phyloP scores from a whole-genome alignment of 2,888 invertebrate species.

The Tortricodes alternella region DNA sequence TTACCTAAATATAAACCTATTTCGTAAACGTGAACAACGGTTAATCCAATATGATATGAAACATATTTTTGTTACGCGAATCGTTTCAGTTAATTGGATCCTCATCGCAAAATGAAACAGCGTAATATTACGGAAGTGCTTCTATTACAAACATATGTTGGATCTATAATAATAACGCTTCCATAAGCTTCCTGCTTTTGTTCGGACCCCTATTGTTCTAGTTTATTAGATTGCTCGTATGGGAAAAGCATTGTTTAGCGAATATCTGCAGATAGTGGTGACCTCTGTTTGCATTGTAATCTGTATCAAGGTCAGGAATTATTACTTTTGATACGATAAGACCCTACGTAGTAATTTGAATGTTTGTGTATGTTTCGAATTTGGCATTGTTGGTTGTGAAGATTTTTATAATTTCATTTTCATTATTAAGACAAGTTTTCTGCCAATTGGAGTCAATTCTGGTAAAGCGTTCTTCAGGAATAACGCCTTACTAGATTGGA shows the following conservation, averaged over 20 bases:
- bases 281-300: slow-evolving; percentile 28
- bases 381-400: background rate
- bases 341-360: background rate
- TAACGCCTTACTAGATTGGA: too few species aligned
- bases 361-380: slow-evolving; percentile 24
- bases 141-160: slow-evolving; percentile 25
- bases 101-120: slow-evolving; percentile 34
- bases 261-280: slow-evolving; percentile 18
- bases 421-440: too few species aligned
- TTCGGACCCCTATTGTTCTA: slow-evolving; percentile 59
- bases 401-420: background rate
- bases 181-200: slow-evolving; percentile 60
- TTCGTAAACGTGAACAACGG: too few species aligned
- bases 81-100: slow-evolving; percentile 42
- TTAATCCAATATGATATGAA: too few species aligned
- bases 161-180: slow-evolving; percentile 42
- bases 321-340: slow-evolving; percentile 16
- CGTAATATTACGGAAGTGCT: slow-evolving; percentile 35
- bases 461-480: too few species aligned
- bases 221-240: slow-evolving; percentile 32
- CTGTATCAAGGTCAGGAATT: slow-evolving; percentile 11
- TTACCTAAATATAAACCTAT: too few species aligned
- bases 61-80: background rate
- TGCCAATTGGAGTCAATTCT: too few species aligned
- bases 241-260: slow-evolving; percentile 17